Conservation (phyloP, 2,797 vertebrate species). For the Macropus fuliginosus region DNA sequence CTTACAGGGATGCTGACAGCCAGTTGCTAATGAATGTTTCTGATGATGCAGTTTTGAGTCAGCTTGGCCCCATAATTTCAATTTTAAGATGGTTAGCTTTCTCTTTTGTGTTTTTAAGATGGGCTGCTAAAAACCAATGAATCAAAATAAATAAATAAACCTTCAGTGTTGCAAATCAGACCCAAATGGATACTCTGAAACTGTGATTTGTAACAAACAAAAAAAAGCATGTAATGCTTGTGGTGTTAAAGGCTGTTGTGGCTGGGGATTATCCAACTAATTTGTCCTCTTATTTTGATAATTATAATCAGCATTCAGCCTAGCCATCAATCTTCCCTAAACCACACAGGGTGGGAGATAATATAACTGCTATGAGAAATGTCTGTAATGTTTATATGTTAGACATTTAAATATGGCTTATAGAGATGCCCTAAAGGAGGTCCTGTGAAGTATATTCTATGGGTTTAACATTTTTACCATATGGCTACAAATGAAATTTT, state of each 20-base stretch:
- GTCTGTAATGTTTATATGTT: constrained; percentile 78
- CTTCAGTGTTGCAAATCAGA: constrained; percentile 51
- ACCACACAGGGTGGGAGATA: constrained; percentile 75
- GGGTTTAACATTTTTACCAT: constrained; percentile 57
- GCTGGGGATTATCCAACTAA: constrained; percentile 73
- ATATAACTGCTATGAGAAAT: constrained; percentile 72
- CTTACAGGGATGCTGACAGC: background rate
- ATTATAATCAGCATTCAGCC: constrained; percentile 81
- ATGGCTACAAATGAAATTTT: constrained; percentile 61
- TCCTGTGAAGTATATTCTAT: constrained; percentile 65
- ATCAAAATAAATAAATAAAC: constrained; percentile 58
- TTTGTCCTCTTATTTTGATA: constrained; percentile 82
- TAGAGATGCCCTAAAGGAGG: constrained; percentile 76
- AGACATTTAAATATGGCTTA: constrained; percentile 76
- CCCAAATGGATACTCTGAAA: constrained; percentile 49
- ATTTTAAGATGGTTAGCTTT: constrained; percentile 49
- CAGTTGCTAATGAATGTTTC: constrained; percentile 7
- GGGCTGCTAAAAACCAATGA: constrained; percentile 34
- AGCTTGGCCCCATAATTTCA: constrained; percentile 7
- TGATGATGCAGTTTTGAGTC: background rate
- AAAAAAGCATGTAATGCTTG: constrained; percentile 61
- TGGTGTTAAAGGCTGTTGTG: constrained; percentile 60
- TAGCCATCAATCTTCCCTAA: constrained; percentile 79
- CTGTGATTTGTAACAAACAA: constrained; percentile 14
- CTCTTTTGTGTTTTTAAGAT: constrained; percentile 58